Conservation (phyloP, 2,797 vertebrate species). For the Hafferia zeledoni region DNA sequence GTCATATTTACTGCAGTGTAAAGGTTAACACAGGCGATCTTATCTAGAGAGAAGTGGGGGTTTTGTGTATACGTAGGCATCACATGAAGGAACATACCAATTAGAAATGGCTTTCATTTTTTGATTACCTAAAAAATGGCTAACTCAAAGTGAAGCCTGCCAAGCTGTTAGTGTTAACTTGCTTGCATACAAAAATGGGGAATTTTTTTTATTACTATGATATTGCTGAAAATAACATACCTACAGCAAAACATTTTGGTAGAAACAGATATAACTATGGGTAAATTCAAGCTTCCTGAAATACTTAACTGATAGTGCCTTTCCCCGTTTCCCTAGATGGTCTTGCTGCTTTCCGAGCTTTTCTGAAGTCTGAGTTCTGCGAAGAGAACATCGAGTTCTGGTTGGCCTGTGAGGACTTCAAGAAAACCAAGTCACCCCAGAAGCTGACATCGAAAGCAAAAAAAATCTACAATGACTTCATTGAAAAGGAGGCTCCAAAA, state of each 20-base stretch:
- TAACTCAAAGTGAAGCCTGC: background rate
- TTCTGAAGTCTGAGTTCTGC: slow-evolving; percentile 94
- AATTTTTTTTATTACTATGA: background rate
- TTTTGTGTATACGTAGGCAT: background rate
- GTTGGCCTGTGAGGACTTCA: slow-evolving; percentile 94
- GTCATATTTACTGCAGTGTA: slow-evolving; percentile 26
- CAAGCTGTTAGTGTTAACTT: background rate
- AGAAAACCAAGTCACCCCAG: slow-evolving; percentile 83
- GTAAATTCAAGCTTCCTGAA: background rate
- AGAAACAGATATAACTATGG: background rate
- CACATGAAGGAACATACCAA: background rate
- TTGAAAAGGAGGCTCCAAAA: slow-evolving; percentile 90
- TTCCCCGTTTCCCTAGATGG: slow-evolving; percentile 81
- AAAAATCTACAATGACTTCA: slow-evolving; percentile 93
- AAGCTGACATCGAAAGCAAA: slow-evolving; percentile 87
- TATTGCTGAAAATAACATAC: background rate
- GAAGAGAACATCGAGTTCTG: slow-evolving; percentile 98
- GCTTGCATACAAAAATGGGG: background rate
- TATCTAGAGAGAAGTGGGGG: accelerated
- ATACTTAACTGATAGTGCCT: background rate
- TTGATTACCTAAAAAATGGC: background rate
- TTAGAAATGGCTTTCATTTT: background rate
- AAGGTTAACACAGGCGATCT: slow-evolving; percentile 11
- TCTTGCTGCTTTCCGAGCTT: slow-evolving; percentile 90
- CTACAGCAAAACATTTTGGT: background rate